These are phyloP conservation scores for Drosophila mayri DNA, from an alignment of 1,140 invertebrate genomes.

Conservation along the genomic window DNA sequence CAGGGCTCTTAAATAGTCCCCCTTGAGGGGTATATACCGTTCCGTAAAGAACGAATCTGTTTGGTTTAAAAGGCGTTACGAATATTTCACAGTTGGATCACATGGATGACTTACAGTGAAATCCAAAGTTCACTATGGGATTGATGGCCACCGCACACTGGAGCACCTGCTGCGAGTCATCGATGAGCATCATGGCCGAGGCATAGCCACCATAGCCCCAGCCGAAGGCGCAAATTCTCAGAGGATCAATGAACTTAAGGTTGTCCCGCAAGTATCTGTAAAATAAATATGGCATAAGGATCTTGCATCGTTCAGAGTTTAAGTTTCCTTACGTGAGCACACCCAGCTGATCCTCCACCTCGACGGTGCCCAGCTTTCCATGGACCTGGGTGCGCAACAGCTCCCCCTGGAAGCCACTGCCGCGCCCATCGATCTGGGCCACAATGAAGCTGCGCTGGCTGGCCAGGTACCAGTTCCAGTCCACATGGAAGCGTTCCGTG, in stretches of 20 bases:
- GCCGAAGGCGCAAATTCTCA: conserved; percentile 90
- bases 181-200: conserved; percentile 90
- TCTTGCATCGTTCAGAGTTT: no score
- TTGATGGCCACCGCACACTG: conserved; percentile 92
- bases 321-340: conserved; percentile 88
- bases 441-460: conserved; percentile 91
- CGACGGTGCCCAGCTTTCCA: conserved; percentile 87
- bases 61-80: background rate
- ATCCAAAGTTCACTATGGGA: conserved; percentile 92
- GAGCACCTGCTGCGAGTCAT: conserved; percentile 90
- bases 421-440: conserved; percentile 92
- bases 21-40: conserved; percentile 90
- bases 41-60: conserved; percentile 94
- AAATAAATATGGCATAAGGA: background rate
- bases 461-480: conserved; percentile 92
- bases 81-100: no score
- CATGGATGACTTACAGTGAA: conserved; percentile 88
- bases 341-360: conserved; percentile 94
- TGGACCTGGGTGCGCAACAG: conserved; percentile 90
- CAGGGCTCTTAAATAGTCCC: conserved; percentile 89
- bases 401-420: conserved; percentile 92
- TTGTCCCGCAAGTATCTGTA: conserved; percentile 89
- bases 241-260: conserved; percentile 90
- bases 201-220: conserved; percentile 90
- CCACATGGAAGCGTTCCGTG: conserved; percentile 89